Evolutionary conservation across 2,888 invertebrate species (phyloP), one percentile per base, ranked within the genome.

Genomic region (Drosophila kuntzei): DNA sequence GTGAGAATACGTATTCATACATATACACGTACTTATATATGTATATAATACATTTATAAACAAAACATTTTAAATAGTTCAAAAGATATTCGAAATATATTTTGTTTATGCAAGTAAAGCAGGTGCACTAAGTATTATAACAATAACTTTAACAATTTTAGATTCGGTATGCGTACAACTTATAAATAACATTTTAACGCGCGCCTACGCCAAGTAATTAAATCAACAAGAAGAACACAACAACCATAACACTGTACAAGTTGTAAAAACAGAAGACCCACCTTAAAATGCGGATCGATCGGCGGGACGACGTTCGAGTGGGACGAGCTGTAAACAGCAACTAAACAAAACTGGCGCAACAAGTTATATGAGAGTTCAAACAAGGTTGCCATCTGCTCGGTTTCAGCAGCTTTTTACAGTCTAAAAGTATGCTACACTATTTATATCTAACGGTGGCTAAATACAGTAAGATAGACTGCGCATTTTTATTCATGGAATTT

Each of bases 331-430:
- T 59, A 57, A 66, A 25, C 54, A 64, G 55, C 65, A 79, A 82
- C 64, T 79, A 53, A 78, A 60, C 57, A 44, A 72, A 80, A 83
- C 84, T 68, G 76, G 80, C 71, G 79, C 80, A 78, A 83, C 80
- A 80, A 81, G 80, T 83, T 80, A 60, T 68, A 59, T 5, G 22
- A 39, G 51, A 47, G 18, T 57, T 39, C 46, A 32, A 16, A 6
- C 64, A 65, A 68, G 14, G 76, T 57, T 73, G 79, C 46, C 79
- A 70, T 27, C 55, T 36, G 37, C 14, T 18, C 0, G 3, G 1
- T 0, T 1, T 5, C 1, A 6, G 39, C 37, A 78, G 81, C 80
- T 81, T 68, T 44, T 8, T 11, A 0, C 32, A n/a, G 58, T 57
- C 55, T 6, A 43, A 76, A 47, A 55, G 50, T 61, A 49, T 64